Evolutionary conservation across 2,797 vertebrate genomes (phyloP).

Genomic region (Cryptoprocta ferox): DNA sequence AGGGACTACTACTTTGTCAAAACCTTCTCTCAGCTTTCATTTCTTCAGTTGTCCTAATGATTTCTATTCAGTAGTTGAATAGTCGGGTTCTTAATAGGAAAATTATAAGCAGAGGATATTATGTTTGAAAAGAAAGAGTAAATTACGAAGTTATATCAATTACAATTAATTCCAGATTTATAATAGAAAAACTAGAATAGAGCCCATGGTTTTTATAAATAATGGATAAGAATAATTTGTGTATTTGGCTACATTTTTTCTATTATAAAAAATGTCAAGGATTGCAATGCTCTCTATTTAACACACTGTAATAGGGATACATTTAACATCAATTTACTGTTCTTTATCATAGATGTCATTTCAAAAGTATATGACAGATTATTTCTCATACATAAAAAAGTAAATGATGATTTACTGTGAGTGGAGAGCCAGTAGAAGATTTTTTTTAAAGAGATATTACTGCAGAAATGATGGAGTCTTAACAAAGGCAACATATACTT

Average conservation of each 20-base stretch:
- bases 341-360: constrained; percentile 47
- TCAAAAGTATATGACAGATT: constrained; percentile 65
- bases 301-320: constrained; percentile 19
- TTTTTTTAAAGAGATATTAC: constrained; percentile 47
- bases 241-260: constrained; percentile 53
- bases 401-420: constrained; percentile 21
- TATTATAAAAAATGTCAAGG: constrained; percentile 57
- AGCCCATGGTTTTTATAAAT: constrained; percentile 49
- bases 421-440: constrained; percentile 25
- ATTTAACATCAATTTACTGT: constrained; percentile 59
- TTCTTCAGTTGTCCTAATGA: background rate
- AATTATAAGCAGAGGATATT: constrained; percentile 54
- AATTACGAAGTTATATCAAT: constrained; percentile 41
- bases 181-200: constrained; percentile 58
- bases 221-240: constrained; percentile 42
- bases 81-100: constrained; percentile 29
- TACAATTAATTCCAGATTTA: constrained; percentile 52
- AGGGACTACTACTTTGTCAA: constrained; percentile 6
- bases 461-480: background rate
- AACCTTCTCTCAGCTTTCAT: background rate
- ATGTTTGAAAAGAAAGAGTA: background rate
- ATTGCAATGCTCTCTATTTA: constrained; percentile 65
- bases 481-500: background rate
- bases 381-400: background rate
- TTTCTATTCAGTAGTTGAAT: constrained; percentile 25